Evolutionary conservation across 2,113 vertebrate species (phyloP).

Genomic region (Cisticola juncidis): DNA sequence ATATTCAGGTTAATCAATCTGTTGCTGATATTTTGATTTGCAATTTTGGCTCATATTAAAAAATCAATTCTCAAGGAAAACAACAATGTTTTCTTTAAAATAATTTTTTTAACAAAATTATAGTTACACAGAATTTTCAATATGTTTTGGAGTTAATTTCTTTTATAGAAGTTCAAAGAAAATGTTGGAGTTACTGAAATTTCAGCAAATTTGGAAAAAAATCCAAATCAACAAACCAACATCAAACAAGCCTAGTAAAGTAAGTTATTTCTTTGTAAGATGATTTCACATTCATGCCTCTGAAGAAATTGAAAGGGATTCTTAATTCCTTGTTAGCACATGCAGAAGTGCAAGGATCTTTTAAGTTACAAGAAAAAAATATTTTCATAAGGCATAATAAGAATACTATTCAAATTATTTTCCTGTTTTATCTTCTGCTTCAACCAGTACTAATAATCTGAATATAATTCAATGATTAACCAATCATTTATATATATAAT

Average conservation of each 20-base stretch:
- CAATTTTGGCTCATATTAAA: background rate
- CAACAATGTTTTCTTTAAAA: background rate
- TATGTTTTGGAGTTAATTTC: background rate
- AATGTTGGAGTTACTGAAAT: background rate
- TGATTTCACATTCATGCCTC: background rate
- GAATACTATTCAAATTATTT: background rate
- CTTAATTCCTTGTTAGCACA: background rate
- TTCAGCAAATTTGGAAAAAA: background rate
- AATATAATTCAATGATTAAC: background rate
- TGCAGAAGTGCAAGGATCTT: background rate
- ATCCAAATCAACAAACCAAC: background rate
- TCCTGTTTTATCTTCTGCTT: background rate
- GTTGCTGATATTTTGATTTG: background rate
- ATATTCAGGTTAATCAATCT: background rate
- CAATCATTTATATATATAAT: no score
- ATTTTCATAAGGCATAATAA: background rate
- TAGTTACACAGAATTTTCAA: background rate
- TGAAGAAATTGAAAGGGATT: background rate
- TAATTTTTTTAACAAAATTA: background rate
- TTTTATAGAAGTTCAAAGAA: background rate
- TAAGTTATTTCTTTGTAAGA: background rate
- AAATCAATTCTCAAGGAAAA: background rate
- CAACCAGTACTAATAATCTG: background rate
- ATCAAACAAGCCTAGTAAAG: rapidly evolving
- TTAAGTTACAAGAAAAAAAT: background rate